phyloP scores from a whole-genome alignment of 2,888 invertebrate species.

The Luperina testacea region DNA sequence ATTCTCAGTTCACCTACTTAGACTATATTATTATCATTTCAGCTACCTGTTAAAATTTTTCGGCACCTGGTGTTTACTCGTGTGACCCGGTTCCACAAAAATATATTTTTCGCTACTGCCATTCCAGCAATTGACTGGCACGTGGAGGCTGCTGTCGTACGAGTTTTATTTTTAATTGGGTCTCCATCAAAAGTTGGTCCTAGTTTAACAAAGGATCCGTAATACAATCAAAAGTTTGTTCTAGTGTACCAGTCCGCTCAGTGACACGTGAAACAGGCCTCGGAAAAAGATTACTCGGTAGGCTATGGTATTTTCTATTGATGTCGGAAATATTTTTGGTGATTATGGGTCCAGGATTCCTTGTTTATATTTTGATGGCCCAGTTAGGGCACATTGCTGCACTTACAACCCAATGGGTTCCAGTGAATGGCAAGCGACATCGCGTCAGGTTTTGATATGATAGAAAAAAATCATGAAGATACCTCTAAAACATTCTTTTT shows the following conservation, averaged over 20 bases:
- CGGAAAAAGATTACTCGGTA: conserved; percentile 2
- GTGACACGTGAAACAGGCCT: conserved; percentile 31
- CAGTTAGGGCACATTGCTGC: not conserved
- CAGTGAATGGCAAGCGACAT: not conserved
- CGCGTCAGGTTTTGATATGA: no score
- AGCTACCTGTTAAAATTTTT: not conserved
- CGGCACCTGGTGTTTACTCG: no score
- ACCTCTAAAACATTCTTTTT: no score
- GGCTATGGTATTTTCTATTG: not conserved
- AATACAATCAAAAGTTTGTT: conserved; percentile 54
- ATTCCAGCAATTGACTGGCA: conserved; percentile 14
- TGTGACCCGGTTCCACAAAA: not conserved
- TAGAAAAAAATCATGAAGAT: no score
- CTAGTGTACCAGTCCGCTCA: conserved; percentile 26
- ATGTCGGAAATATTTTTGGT: not conserved
- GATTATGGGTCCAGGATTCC: not conserved
- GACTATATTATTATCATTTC: not conserved
- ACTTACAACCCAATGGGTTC: no score
- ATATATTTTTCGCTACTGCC: conserved; percentile 3
- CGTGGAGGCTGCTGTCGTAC: conserved; percentile 25
- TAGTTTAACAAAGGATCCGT: conserved; percentile 46
- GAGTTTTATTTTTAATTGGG: conserved; percentile 60
- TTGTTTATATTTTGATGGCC: not conserved
- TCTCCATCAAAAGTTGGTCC: conserved; percentile 56
- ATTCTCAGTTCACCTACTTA: not conserved